These are phyloP conservation scores for Campylorhamphus procurvoides DNA, from an alignment of 2,113 vertebrate genomes.

Conservation along the genomic window DNA sequence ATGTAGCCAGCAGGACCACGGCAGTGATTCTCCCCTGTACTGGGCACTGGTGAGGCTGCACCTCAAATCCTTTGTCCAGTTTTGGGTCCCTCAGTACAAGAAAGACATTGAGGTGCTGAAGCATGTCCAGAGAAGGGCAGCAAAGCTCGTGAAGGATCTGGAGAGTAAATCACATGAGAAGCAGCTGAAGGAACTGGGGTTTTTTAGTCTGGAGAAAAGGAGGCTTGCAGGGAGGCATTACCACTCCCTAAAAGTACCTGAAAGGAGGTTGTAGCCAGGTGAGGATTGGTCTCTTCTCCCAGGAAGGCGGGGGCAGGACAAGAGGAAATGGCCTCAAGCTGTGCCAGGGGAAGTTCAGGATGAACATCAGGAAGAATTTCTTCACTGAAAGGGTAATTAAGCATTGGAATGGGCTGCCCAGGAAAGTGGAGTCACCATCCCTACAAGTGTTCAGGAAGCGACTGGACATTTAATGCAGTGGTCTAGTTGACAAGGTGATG, in stretches of 20 bases:
- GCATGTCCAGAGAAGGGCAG: fast-evolving
- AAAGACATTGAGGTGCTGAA: background rate
- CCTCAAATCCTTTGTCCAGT: no score
- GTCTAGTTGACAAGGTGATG: background rate
- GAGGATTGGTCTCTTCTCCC: background rate
- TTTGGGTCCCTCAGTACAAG: background rate
- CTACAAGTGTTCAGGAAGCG: background rate
- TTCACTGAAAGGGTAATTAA: background rate
- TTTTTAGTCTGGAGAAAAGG: background rate
- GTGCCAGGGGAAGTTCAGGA: background rate
- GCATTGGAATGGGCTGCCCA: background rate
- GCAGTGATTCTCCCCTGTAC: background rate
- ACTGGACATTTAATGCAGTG: background rate
- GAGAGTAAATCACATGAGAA: background rate
- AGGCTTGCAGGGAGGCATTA: background rate
- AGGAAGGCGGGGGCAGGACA: background rate
- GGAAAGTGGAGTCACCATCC: background rate
- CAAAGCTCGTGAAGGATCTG: background rate
- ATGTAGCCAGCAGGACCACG: background rate
- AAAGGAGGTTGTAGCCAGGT: background rate
- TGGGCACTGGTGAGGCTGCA: background rate
- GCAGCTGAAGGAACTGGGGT: background rate
- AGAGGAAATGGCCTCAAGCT: background rate
- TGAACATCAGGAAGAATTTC: background rate
- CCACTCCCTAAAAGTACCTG: background rate